Percentiles rank a stretch among this genome's conserved stretches.
Conservation (phyloP, 2,797 vertebrate species). For the Limnodromus scolopaceus region DNA sequence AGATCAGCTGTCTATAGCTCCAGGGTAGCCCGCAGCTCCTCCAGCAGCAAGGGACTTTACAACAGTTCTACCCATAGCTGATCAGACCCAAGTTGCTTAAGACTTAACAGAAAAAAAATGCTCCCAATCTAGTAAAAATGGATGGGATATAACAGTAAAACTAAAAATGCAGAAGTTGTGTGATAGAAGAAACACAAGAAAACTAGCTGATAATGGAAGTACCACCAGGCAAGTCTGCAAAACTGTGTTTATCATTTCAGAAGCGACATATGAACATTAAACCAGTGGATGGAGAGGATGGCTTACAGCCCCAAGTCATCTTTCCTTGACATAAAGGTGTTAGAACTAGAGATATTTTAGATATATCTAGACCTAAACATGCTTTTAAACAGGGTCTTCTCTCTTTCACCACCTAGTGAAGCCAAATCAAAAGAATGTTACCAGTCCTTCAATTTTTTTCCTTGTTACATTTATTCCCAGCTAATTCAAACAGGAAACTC, state of each 20-base stretch:
- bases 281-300: no score
- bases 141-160: background rate
- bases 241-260: background rate
- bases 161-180: background rate
- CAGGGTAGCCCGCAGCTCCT: background rate
- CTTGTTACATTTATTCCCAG: background rate
- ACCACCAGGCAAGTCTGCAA: background rate
- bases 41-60: background rate
- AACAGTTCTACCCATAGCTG: background rate
- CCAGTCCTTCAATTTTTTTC: background rate
- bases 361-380: background rate
- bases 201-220: background rate
- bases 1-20: background rate
- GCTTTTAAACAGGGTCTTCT: background rate
- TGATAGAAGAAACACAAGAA: background rate
- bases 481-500: background rate
- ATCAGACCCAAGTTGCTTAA: background rate
- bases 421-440: background rate
- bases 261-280: background rate
- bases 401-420: background rate
- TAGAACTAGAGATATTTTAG: background rate
- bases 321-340: background rate
- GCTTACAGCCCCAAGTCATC: background rate
- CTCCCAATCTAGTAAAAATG: background rate
- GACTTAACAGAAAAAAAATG: background rate